Evolutionary conservation across 2,888 invertebrate genomes (phyloP).

Genomic region (Drosophila paramelanica): DNA sequence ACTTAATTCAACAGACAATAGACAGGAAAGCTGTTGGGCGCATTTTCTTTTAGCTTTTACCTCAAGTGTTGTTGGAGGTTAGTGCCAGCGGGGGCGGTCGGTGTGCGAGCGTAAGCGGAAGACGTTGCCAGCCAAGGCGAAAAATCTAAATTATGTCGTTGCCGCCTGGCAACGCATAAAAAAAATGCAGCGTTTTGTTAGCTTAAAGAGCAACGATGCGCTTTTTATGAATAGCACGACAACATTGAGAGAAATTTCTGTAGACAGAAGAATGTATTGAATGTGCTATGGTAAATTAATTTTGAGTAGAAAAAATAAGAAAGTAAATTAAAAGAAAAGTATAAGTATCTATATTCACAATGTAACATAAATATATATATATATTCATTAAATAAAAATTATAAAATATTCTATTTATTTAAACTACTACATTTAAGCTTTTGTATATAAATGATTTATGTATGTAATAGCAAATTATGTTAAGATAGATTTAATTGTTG

Average conservation of each 20-base stretch:
- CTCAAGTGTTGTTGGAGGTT: constrained; percentile 10
- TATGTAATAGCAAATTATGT: too few species aligned
- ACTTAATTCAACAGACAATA: constrained; percentile 81
- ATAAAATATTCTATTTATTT: too few species aligned
- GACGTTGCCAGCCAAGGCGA: constrained; percentile 41
- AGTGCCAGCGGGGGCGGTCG: constrained; percentile 2
- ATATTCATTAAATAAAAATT: too few species aligned
- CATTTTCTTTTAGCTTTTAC: constrained; percentile 64
- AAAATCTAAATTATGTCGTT: constrained; percentile 81
- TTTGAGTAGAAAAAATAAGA: too few species aligned
- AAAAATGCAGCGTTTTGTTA: constrained; percentile 77
- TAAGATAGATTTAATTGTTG: too few species aligned
- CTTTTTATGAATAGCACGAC: constrained; percentile 63
- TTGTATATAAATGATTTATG: too few species aligned
- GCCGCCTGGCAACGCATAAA: constrained; percentile 45
- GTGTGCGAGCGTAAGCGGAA: constrained; percentile 1
- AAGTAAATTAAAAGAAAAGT: too few species aligned
- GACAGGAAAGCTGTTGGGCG: constrained; percentile 53
- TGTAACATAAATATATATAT: too few species aligned
- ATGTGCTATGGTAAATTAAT: too few species aligned
- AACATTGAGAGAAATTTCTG: constrained; percentile 36
- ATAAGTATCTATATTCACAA: too few species aligned
- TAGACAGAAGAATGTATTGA: too few species aligned
- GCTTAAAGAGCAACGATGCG: constrained; percentile 66
- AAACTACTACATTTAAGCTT: too few species aligned